phyloP scores from a whole-genome alignment of 30 jellyfish, hydroid and myxozoan genomes.

The Hydra vulgaris region DNA sequence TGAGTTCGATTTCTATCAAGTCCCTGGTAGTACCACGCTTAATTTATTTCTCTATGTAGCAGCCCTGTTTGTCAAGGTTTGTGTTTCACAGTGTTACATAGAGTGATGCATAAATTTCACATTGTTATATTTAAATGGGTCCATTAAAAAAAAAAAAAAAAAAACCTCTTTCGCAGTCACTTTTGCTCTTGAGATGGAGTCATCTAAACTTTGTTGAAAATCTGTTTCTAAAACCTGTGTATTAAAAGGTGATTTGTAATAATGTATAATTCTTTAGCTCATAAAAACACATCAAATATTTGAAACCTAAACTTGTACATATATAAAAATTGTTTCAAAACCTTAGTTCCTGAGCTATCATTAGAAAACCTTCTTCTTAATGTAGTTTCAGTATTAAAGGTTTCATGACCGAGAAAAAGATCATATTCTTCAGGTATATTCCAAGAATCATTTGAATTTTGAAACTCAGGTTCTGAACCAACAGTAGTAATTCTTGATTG shows the following conservation, averaged over 20 bases:
- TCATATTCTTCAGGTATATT: slow-evolving; percentile 27
- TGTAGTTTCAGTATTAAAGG: not conserved
- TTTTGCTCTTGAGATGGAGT: slow-evolving; percentile 69
- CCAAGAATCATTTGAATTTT: not conserved
- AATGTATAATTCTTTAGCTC: too few relatives aligned
- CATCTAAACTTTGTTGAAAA: slow-evolving; percentile 24
- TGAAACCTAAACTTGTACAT: not conserved
- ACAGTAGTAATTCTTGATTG: not conserved
- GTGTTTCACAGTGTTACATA: too few relatives aligned
- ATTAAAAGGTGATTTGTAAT: too few relatives aligned
- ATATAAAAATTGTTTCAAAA: not conserved
- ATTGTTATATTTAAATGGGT: too few relatives aligned
- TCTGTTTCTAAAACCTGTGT: not conserved
- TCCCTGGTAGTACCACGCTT: too few relatives aligned
- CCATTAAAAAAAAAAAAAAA: not conserved
- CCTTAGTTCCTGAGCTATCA: too few relatives aligned
- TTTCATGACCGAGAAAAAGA: slow-evolving; percentile 32
- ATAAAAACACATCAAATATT: not conserved
- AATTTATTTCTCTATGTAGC: too few relatives aligned
- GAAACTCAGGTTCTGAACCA: not conserved
- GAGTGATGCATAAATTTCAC: too few relatives aligned
- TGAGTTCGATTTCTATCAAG: too few relatives aligned
- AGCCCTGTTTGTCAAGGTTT: too few relatives aligned
- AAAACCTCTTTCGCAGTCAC: slow-evolving; percentile 72
- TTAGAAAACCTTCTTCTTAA: too few relatives aligned